Evolutionary conservation across 2,797 vertebrate genomes (phyloP).

Genomic region (Chloroceryle inda): DNA sequence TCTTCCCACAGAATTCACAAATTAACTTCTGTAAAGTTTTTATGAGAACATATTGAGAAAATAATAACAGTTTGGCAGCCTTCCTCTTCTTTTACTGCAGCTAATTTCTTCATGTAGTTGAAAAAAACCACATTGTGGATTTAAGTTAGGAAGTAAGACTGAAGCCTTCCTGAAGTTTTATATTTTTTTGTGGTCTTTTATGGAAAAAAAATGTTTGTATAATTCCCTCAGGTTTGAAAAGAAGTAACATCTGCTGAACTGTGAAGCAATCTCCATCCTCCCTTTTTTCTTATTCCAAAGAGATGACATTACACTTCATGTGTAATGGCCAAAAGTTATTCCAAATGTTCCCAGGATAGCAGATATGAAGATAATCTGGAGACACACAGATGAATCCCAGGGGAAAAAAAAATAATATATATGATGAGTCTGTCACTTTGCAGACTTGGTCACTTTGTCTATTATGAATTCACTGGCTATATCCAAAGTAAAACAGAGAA

Average conservation of each 20-base stretch:
- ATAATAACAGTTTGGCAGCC: slow-evolving; percentile 24
- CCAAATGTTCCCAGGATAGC: slow-evolving; percentile 53
- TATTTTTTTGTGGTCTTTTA: neutral
- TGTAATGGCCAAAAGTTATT: slow-evolving; percentile 39
- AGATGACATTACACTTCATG: slow-evolving; percentile 61
- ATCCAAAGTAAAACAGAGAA: neutral
- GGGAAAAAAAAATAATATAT: slow-evolving; percentile 6
- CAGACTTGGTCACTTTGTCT: neutral
- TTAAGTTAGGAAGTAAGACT: slow-evolving; percentile 9
- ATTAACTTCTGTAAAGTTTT: slow-evolving; percentile 48
- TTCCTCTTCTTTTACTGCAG: slow-evolving; percentile 17
- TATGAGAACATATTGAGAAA: slow-evolving; percentile 29
- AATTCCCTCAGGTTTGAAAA: slow-evolving; percentile 27
- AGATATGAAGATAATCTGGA: slow-evolving; percentile 30
- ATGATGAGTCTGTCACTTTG: neutral
- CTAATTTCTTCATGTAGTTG: slow-evolving; percentile 32
- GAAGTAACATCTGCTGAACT: slow-evolving; percentile 59
- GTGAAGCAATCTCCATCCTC: slow-evolving; percentile 29
- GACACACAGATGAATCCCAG: slow-evolving; percentile 9
- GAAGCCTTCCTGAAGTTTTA: neutral
- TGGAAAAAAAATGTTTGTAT: neutral
- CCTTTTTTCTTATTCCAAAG: slow-evolving; percentile 50
- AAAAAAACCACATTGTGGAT: slow-evolving; percentile 12
- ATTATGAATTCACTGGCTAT: neutral
- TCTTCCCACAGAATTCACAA: slow-evolving; percentile 33